Evolutionary conservation across 2,888 invertebrate species (phyloP), one percentile per base, ranked within the genome.

Genomic region (Ditula angustiorana): DNA sequence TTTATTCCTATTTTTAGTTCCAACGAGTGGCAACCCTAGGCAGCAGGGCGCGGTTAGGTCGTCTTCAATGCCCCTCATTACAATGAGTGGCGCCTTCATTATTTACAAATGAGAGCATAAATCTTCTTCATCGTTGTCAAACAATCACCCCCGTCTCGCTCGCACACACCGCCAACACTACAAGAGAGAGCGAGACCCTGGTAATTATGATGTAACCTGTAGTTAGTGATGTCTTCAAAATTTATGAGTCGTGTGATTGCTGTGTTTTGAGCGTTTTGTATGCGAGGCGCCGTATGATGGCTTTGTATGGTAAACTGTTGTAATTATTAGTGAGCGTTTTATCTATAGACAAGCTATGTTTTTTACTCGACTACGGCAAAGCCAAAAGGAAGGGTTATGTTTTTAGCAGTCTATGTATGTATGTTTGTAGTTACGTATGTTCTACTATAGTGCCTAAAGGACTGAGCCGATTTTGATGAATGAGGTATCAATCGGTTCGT

Each of bases 51-150:
- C 78, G 82, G 81, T 80, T 83, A 83, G 85, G 87, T 90, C 85
- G 85, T 74, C 80, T 74, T 86, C 86, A 90, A 89, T 90, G 81
- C 73, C 81, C 81, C 79, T 85, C 82, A 89, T 90, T 82, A 87
- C 88, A 88, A 90, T 88, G 88, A 88, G 86, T 88, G 92, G 92
- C 92, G 90, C 90, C 90, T 87, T 84, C 87, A 88, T 89, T 88
- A 90, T 88, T 86, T 87, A 88, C 88, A 88, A 90, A 90, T 90
- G 89, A 88, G 80, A 78, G 87, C 81, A 88, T 91, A 88, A 88
- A 88, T 90, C 88, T 87, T 79, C 76, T 78, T 76, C 72, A 83
- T 78, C 73, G 77, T 75, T 79, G 75, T 76, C 77, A 76, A 74
- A 79, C 78, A 82, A 84, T 61, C 53, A 24, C 57, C 23, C 3